These are phyloP conservation scores for Pristionchus exspectatus DNA, from an alignment of 2,888 invertebrate genomes.

Conservation along the genomic window DNA sequence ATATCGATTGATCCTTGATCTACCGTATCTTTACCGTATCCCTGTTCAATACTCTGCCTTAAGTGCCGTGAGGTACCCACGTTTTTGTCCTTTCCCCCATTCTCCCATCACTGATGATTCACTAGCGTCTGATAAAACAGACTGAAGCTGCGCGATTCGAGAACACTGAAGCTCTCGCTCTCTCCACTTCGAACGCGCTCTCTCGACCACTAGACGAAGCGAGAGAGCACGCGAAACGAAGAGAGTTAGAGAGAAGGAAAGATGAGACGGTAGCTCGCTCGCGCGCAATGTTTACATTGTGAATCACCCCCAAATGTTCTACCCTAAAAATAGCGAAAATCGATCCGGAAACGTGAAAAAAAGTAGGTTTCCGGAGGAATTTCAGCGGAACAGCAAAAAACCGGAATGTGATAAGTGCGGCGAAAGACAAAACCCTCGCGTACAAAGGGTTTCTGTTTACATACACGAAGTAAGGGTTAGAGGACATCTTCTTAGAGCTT, in stretches of 20 bases:
- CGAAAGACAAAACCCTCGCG: background rate
- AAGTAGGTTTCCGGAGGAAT: background rate
- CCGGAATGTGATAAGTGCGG: background rate
- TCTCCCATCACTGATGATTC: conserved; percentile 19
- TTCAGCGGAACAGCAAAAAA: background rate
- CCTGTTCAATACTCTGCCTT: background rate
- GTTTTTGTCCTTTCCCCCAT: background rate
- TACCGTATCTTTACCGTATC: background rate
- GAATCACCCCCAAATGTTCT: background rate
- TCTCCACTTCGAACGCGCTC: too few species aligned
- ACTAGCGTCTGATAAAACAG: conserved; percentile 35
- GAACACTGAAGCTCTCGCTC: background rate
- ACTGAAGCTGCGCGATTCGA: background rate
- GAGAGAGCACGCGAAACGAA: background rate
- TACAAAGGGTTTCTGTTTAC: conserved; percentile 34
- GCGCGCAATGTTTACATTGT: background rate
- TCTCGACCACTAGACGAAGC: too few species aligned
- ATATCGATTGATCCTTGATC: background rate
- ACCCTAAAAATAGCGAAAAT: background rate
- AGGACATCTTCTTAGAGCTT: conserved; percentile 25
- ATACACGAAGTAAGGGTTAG: conserved; percentile 7
- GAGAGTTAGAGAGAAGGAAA: conserved; percentile 24
- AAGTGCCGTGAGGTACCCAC: background rate
- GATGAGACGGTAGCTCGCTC: background rate
- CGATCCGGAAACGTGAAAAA: background rate